A percentile compares a stretch with the other conserved stretches of the same genome.
Conservation (phyloP, 2,888 invertebrate species). For the Callinectes sapidus region DNA sequence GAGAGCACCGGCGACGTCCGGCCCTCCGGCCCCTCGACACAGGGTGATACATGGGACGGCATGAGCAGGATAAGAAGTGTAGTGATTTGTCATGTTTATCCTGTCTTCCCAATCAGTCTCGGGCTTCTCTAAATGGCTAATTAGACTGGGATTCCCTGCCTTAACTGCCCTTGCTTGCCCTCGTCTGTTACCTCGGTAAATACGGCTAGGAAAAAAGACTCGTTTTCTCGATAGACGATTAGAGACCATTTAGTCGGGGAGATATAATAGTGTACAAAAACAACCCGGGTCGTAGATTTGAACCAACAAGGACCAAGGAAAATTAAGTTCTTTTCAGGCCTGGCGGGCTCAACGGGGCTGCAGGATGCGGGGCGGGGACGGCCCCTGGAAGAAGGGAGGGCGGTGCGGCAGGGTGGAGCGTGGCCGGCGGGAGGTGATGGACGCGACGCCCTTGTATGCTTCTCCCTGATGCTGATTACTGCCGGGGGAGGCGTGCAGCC, state of each 20-base stretch:
- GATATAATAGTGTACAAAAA: constrained; percentile 58
- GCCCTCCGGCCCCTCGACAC: constrained; percentile 43
- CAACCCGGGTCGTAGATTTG: constrained; percentile 58
- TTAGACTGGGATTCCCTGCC: constrained; percentile 48
- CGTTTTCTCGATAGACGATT: constrained; percentile 59
- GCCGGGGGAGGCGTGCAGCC: constrained; percentile 32
- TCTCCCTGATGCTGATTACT: constrained; percentile 47
- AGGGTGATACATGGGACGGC: constrained; percentile 58
- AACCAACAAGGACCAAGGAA: constrained; percentile 61
- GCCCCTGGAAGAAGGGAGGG: constrained; percentile 54
- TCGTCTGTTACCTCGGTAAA: constrained; percentile 31
- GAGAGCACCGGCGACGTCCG: background rate
- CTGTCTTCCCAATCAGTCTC: constrained; percentile 54
- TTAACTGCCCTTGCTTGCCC: constrained; percentile 20
- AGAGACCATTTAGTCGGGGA: constrained; percentile 49
- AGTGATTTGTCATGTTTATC: constrained; percentile 56
- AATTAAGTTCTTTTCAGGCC: constrained; percentile 63
- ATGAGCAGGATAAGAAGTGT: constrained; percentile 50
- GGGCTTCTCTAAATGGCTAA: constrained; percentile 42
- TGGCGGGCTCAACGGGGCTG: constrained; percentile 18
- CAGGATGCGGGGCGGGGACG: constrained; percentile 53
- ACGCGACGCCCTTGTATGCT: constrained; percentile 50
- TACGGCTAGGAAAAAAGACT: constrained; percentile 13
- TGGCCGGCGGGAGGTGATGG: constrained; percentile 61
- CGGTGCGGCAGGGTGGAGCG: constrained; percentile 59